Evolutionary conservation across 2,888 invertebrate species (phyloP).

Genomic region (Drosophila borealis): DNA sequence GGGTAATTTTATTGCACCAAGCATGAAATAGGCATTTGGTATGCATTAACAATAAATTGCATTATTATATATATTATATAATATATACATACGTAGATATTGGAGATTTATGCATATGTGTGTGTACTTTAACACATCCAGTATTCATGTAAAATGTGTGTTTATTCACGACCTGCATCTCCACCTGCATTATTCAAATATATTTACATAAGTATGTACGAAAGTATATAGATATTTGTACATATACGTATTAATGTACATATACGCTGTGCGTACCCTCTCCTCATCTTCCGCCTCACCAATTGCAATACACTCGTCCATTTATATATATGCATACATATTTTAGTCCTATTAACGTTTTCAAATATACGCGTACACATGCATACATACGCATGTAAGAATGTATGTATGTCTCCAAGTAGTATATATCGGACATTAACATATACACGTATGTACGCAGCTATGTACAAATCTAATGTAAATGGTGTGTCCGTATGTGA

Average conservation of each 20-base stretch:
- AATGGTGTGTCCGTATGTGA: conserved; percentile 1
- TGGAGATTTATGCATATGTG: neutral
- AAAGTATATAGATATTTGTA: neutral
- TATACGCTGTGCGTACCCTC: neutral
- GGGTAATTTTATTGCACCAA: conserved; percentile 5
- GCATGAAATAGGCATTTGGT: conserved; percentile 3
- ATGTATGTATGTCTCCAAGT: neutral
- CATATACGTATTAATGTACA: neutral
- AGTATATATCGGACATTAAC: neutral
- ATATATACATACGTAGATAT: neutral
- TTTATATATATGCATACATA: neutral
- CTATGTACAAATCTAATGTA: conserved; percentile 31
- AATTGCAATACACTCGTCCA: neutral
- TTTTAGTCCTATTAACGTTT: conserved; percentile 23
- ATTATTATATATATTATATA: conserved; percentile 1
- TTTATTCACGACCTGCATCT: conserved; percentile 10
- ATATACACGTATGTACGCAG: neutral
- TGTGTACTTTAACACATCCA: neutral
- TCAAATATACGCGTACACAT: conserved; percentile 8
- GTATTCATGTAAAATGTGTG: conserved; percentile 9
- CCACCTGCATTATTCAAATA: neutral
- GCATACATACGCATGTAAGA: neutral
- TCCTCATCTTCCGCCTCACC: neutral
- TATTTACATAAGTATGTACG: neutral
- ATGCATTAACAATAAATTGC: conserved; percentile 32